These are phyloP conservation scores for Andrena marginata DNA, from an alignment of 2,888 invertebrate genomes.

Conservation along the genomic window DNA sequence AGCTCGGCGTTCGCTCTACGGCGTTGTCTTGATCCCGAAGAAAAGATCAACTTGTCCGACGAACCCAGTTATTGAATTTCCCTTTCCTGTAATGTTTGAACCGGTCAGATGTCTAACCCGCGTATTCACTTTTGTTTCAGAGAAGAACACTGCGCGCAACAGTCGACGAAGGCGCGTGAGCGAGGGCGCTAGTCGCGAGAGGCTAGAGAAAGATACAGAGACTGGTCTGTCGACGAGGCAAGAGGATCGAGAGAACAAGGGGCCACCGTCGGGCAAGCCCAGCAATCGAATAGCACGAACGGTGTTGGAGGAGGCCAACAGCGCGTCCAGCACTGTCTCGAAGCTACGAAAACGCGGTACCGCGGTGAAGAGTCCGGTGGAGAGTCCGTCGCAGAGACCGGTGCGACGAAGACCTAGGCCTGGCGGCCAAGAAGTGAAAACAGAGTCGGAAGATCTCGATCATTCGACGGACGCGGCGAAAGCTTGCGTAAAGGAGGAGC, in stretches of 20 bases:
- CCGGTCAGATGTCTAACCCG: background rate
- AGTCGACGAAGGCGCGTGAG: slow-evolving; percentile 80
- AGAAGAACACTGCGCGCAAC: slow-evolving; percentile 78
- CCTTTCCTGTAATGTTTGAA: background rate
- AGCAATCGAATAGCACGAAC: slow-evolving; percentile 79
- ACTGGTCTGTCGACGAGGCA: slow-evolving; percentile 75
- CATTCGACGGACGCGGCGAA: slow-evolving; percentile 16
- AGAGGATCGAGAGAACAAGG: slow-evolving; percentile 83
- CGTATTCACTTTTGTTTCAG: slow-evolving; percentile 74
- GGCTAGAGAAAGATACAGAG: slow-evolving; percentile 70
- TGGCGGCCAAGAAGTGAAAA: slow-evolving; percentile 58
- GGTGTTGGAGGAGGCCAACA: slow-evolving; percentile 81
- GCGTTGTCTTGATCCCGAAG: background rate
- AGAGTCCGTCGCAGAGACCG: slow-evolving; percentile 73
- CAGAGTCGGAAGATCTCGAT: slow-evolving; percentile 48
- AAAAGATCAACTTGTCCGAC: background rate
- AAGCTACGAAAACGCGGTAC: slow-evolving; percentile 80
- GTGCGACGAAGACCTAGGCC: slow-evolving; percentile 71
- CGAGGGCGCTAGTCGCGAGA: slow-evolving; percentile 79
- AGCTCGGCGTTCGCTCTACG: background rate
- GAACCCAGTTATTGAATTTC: background rate
- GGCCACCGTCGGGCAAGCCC: slow-evolving; percentile 79
- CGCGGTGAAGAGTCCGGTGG: slow-evolving; percentile 73
- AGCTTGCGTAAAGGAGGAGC: slow-evolving; percentile 59
- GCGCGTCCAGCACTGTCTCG: slow-evolving; percentile 74